phyloP scores from a whole-genome alignment of 2,113 vertebrate genomes.

The Mobula birostris region DNA sequence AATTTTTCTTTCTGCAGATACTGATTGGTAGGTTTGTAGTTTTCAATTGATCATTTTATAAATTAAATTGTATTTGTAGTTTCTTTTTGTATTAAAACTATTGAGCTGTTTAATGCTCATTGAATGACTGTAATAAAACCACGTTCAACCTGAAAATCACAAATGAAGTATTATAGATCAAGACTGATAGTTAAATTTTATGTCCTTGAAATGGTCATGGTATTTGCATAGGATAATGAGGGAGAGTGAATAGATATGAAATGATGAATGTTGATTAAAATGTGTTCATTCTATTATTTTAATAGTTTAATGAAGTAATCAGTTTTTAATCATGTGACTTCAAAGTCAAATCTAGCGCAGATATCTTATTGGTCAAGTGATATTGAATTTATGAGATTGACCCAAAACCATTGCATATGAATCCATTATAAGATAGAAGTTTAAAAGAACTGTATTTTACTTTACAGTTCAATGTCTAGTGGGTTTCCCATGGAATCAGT shows the following conservation, averaged over 20 bases:
- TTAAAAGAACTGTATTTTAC: background rate
- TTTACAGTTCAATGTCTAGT: background rate
- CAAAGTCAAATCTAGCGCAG: background rate
- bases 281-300: background rate
- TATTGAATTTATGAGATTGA: background rate
- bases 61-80: background rate
- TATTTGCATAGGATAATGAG: background rate
- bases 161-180: background rate
- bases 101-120: background rate
- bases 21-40: background rate
- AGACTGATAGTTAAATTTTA: background rate
- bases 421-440: background rate
- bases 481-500: background rate
- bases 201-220: constrained; percentile 16
- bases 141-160: background rate
- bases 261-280: constrained; percentile 14
- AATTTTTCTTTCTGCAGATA: background rate
- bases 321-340: background rate
- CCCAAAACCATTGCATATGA: background rate
- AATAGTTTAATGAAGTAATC: constrained; percentile 4
- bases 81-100: background rate
- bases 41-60: background rate
- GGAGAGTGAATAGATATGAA: background rate
- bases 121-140: background rate
- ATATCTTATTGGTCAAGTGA: background rate